phyloP scores from a whole-genome alignment of 2,113 vertebrate genomes.

The Pseudois nayaur region DNA sequence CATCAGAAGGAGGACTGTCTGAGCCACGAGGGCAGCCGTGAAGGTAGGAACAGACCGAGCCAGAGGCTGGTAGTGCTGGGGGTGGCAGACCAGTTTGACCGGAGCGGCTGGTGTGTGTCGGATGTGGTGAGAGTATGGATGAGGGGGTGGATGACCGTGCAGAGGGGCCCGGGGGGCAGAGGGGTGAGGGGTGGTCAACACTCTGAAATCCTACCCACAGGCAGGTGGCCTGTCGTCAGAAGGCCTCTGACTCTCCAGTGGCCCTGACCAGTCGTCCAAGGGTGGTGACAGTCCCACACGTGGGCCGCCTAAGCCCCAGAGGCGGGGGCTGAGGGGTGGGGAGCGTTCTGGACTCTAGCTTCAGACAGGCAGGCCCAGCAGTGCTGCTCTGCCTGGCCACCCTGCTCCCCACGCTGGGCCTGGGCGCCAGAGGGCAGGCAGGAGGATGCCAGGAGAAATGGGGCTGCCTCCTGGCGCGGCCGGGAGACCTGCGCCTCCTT shows the following conservation, averaged over 20 bases:
- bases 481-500: background rate
- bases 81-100: background rate
- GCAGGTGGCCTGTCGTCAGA: background rate
- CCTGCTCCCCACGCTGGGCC: background rate
- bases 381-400: rapidly evolving
- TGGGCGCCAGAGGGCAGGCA: too few species aligned
- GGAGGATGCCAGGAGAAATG: background rate
- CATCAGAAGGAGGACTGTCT: background rate
- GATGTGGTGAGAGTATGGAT: background rate
- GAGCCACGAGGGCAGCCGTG: rapidly evolving
- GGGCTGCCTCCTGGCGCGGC: too few species aligned
- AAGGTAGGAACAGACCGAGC: background rate
- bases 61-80: background rate
- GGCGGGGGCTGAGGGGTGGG: background rate
- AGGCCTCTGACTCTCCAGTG: background rate
- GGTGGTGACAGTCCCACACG: background rate
- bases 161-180: background rate
- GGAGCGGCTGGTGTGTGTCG: background rate
- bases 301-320: background rate
- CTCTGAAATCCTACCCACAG: background rate
- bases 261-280: background rate
- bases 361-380: background rate
- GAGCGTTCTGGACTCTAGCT: background rate
- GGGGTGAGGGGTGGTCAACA: background rate
- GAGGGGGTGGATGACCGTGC: too few species aligned